Evolutionary conservation across 2,113 vertebrate genomes (phyloP).

Genomic region (Elanoides forficatus): DNA sequence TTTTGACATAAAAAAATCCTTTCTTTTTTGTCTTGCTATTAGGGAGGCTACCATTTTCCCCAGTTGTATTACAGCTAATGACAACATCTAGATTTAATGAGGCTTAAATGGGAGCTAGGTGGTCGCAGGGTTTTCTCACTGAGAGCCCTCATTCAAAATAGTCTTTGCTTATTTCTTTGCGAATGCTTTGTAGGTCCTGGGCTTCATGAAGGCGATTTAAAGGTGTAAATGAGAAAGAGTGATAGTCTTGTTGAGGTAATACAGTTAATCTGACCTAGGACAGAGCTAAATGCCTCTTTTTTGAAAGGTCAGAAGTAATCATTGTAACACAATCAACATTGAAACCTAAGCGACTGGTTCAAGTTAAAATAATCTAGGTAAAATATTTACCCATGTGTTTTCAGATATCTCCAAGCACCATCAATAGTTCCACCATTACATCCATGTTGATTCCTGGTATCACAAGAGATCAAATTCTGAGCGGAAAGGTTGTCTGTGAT

Average conservation of each 20-base stretch:
- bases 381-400: slow-evolving; percentile 78
- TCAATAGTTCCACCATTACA: slow-evolving; percentile 75
- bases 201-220: neutral
- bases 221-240: neutral
- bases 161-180: neutral
- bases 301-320: neutral
- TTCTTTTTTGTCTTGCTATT: neutral
- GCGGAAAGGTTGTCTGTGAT: slow-evolving; percentile 75
- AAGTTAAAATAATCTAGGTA: neutral
- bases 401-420: slow-evolving; percentile 76
- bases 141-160: neutral
- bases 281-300: neutral
- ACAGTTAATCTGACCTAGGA: neutral
- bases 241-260: neutral
- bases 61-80: neutral
- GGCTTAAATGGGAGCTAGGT: neutral
- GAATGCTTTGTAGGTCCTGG: neutral
- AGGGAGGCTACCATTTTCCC: neutral
- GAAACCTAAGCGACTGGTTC: neutral
- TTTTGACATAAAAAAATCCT: neutral
- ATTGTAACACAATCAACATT: neutral
- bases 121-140: neutral
- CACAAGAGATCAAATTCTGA: slow-evolving; percentile 79
- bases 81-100: neutral
- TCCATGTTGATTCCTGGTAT: slow-evolving; percentile 66